Percentiles rank a stretch among this genome's conserved stretches.
These are phyloP conservation scores for Neodiprion fabricii DNA, from an alignment of 1,140 invertebrate genomes.

Conservation along the genomic window DNA sequence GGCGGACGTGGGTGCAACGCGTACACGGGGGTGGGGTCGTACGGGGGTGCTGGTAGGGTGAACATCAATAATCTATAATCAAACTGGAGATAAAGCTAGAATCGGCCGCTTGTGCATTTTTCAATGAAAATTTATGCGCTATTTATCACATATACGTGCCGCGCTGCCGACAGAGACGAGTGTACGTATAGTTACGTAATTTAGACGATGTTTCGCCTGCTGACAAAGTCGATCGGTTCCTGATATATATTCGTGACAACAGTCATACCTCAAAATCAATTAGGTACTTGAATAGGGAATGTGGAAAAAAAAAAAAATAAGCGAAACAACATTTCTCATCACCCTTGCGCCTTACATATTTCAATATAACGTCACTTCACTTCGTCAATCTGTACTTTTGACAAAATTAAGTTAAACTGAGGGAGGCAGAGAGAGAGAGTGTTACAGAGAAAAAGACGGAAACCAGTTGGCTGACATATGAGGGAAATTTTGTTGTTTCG, in stretches of 20 bases:
- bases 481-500: no score
- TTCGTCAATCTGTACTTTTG: slow-evolving; percentile 11
- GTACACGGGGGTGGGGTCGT: not conserved
- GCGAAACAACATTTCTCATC: no score
- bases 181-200: no score
- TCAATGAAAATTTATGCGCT: slow-evolving; percentile 49
- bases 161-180: no score
- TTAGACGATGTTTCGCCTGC: no score
- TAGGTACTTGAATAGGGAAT: no score
- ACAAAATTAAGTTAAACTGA: slow-evolving; percentile 16
- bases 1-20: slow-evolving; percentile 42
- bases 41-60: slow-evolving; percentile 31
- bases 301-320: no score
- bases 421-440: slow-evolving; percentile 11
- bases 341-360: no score
- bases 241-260: no score
- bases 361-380: not conserved
- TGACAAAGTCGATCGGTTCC: no score
- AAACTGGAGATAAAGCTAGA: slow-evolving; percentile 62
- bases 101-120: slow-evolving; percentile 59
- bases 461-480: no score
- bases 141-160: not conserved
- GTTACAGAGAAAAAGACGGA: not conserved
- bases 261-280: no score
- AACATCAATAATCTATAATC: slow-evolving; percentile 64